Base-by-base conservation (phyloP, 1,140 invertebrate species). In the Zaprionus inermis region DNA sequence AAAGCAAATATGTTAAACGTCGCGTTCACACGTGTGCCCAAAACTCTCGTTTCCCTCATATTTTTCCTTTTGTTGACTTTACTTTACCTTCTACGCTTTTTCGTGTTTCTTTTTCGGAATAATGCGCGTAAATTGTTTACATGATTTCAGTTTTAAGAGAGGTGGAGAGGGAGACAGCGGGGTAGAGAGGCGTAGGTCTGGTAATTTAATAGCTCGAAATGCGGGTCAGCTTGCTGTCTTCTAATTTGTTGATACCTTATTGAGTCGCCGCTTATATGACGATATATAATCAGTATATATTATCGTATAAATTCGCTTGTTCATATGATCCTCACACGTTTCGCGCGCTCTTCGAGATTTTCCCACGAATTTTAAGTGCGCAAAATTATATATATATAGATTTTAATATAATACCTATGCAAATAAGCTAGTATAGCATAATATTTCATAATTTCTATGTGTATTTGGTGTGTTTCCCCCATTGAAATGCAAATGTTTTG, bases 191-290 rank as follows among this genome's bases (percentile, higher is more conserved):
- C 18, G 24, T 28, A 30, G 18, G 38, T 32, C 14, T 63, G 76
- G 83, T 78, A 88, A 88, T 88, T 78, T 80, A 84, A 88, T 83
- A 88, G 83, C 69, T 22, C 57, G 24, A 75, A 74, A 73, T 88
- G 83, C 82, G 76, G 83, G 79, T 77, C 56, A 73, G 76, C 51
- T 88, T 77, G 76, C 52, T 69, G 82, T 78, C 75, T 76, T 81
- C 72, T 18, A 68, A 71, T 80, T 76, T 74, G 76, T 70, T 60
- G 38, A 16, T 44, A 44, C 38, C n/a, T 44, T 44, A 44, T 44
- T 6, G 38, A 44, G 38, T 44, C n/a, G n/a, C 7, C 38, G 38
- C 38, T 38, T n/a, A 18, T 46, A 46, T 5, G 10, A 5, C 44
- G 20, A 22, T 12, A 49, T 22, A 22, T 22, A 22, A 49, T 22